phyloP scores from a whole-genome alignment of 2,797 vertebrate genomes.

The Alca torda region DNA sequence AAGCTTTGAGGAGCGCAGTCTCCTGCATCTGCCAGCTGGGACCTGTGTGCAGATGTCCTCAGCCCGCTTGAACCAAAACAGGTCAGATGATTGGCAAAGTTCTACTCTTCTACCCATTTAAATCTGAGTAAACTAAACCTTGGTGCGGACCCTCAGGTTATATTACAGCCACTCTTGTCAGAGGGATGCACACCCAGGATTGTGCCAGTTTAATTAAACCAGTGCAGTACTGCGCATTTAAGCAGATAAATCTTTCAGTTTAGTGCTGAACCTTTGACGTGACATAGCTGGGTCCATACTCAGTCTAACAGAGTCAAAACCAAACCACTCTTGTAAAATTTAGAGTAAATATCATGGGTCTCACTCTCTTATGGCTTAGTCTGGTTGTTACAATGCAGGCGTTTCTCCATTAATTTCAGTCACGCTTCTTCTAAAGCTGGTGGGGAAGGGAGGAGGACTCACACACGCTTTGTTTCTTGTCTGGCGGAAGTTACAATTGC shows the following conservation, averaged over 20 bases:
- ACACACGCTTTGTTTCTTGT: rapidly evolving
- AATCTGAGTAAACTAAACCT: neutral
- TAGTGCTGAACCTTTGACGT: neutral
- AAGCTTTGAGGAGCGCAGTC: neutral
- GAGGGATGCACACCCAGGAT: neutral
- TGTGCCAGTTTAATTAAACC: neutral
- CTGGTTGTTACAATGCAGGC: neutral
- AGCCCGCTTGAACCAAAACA: neutral
- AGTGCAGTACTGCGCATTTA: neutral
- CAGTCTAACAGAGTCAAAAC: neutral
- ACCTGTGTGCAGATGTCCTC: neutral
- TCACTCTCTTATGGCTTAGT: neutral
- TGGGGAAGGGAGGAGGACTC: neutral
- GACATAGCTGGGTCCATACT: neutral
- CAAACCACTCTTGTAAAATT: neutral
- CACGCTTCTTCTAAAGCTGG: neutral
- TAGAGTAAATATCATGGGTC: neutral
- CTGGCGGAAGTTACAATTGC: neutral
- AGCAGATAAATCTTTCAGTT: neutral
- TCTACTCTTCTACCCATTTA: neutral
- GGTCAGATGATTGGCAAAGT: neutral
- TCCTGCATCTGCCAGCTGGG: neutral
- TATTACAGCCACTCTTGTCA: neutral
- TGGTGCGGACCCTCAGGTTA: neutral
- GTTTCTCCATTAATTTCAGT: neutral